Conservation (phyloP, 2,888 invertebrate genomes). For the Macrophya alboannulata region DNA sequence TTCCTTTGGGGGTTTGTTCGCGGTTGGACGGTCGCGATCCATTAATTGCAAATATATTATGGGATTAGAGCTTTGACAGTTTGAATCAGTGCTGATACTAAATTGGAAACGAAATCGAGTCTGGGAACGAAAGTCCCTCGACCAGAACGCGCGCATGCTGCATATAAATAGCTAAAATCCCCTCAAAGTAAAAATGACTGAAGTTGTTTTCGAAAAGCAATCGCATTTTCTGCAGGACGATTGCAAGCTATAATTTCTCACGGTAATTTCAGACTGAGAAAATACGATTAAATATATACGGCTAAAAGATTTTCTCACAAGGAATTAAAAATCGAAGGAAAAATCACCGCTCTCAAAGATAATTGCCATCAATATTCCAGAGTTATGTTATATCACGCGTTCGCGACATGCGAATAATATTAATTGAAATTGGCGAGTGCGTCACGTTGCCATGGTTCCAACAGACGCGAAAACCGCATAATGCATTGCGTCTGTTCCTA, state of each 20-base stretch:
- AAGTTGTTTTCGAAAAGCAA: conserved; percentile 2
- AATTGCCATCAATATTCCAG: neutral
- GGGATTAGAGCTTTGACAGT: conserved; percentile 39
- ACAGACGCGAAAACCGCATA: neutral
- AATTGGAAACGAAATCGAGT: conserved; percentile 39
- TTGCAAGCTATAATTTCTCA: neutral
- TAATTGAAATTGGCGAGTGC: neutral
- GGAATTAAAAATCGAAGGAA: neutral
- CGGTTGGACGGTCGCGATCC: conserved; percentile 18
- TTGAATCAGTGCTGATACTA: conserved; percentile 8
- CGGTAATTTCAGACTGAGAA: neutral
- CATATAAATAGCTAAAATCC: neutral
- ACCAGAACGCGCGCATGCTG: neutral
- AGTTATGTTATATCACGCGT: neutral
- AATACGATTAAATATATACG: neutral
- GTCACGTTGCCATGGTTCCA: conserved; percentile 21
- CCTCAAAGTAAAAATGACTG: neutral
- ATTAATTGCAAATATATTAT: conserved; percentile 49
- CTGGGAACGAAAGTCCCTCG: conserved; percentile 8
- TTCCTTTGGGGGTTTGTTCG: conserved; percentile 20
- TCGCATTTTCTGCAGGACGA: neutral
- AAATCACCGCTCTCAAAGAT: neutral
- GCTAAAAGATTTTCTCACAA: no score
- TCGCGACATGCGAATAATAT: neutral
- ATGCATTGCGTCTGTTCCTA: conserved; percentile 5